Evolutionary conservation across 53 echinoderm and acorn worm genomes (phyloP).

Genomic region (Mesocentrotus franciscanus): DNA sequence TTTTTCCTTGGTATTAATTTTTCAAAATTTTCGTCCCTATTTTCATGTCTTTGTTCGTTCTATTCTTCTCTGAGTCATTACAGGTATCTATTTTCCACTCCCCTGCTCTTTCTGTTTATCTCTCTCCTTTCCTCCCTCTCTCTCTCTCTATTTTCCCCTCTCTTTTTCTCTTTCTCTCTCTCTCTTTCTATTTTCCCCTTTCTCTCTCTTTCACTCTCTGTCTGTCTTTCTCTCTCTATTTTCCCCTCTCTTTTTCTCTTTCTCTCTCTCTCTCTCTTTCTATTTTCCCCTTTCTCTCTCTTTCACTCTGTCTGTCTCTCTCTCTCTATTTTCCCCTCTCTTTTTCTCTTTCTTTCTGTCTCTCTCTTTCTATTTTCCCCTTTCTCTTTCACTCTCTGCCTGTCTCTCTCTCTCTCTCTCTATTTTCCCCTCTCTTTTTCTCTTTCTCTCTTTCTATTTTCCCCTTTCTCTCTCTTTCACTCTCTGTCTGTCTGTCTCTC

Average conservation of each 20-base stretch:
- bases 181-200: not conserved
- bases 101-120: not conserved
- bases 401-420: not conserved
- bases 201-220: too few relatives aligned
- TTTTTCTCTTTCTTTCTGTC: not conserved
- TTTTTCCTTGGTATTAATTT: not conserved
- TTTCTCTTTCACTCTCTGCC: not conserved
- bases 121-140: not conserved
- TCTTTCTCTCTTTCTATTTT: not conserved
- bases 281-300: not conserved
- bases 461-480: not conserved
- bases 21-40: too few relatives aligned
- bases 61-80: too few relatives aligned
- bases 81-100: too few relatives aligned
- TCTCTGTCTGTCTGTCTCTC: not conserved
- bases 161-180: not conserved
- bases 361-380: not conserved
- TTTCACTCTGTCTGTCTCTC: not conserved
- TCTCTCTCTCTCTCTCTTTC: too few relatives aligned
- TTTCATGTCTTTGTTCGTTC: not conserved
- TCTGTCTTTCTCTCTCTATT: not conserved
- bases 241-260: not conserved
- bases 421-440: not conserved
- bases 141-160: not conserved
- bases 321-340: not conserved